Evolutionary conservation across 2,797 vertebrate species (phyloP), one percentile per base, ranked within the genome.

Genomic region (Philypnodon macrostomus): DNA sequence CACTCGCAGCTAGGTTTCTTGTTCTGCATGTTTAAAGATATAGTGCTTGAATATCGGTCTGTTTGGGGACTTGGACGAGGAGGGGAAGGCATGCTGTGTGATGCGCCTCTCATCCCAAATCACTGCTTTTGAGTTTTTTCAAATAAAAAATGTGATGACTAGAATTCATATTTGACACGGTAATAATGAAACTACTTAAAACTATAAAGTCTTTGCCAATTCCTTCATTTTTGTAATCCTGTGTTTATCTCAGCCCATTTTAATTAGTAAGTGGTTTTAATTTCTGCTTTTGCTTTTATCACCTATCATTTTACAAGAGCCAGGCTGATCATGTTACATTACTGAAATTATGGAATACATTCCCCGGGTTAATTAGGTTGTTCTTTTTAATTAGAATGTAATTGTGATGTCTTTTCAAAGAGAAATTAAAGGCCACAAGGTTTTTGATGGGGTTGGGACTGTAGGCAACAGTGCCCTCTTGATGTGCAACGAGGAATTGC

Each of bases 361-460:
- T 86, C 70, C 79, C 70, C 37, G 46, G 83, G 85, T 85, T 88
- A 86, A 87, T 89, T 89, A 84, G 81, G 84, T 84, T 88, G 82
- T 88, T 88, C 84, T 86, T 86, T 87, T 89, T 88, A 90, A 89
- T 88, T 85, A 86, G 69, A 88, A 80, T 83, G 78, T 81, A 74
- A 87, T 86, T 88, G 75, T 62, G 77, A 70, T 74, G 76, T 67
- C 58, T 85, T 80, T 74, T 75, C 71, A 76, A n/a, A 79, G 79
- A 79, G 77, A 78, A 84, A 81, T 76, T 63, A 63, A 70, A 65
- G 70, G 50, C 71, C 70, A 63, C 78, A 68, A 75, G 52, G 66
- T 55, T 39, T 24, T 58, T 16, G 64, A 27, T 27, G 47, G 29
- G 36, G 58, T 44, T 51, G 35, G 80, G 66, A 52, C 68, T 72